phyloP scores from a whole-genome alignment of 2,797 vertebrate species.

The Pipistrellus pipistrellus region DNA sequence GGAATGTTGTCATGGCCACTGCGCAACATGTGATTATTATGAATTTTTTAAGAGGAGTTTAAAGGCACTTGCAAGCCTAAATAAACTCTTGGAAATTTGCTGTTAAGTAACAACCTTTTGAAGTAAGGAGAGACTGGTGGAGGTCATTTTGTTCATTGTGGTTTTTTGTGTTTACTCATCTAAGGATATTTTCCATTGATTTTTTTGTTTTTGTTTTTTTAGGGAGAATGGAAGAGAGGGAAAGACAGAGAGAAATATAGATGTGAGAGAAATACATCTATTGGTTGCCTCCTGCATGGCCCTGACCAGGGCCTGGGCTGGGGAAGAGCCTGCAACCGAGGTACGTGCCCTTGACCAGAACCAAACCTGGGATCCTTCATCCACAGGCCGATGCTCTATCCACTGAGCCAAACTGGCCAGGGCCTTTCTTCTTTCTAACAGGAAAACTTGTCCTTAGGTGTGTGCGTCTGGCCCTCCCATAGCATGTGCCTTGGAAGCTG shows the following conservation, averaged over 20 bases:
- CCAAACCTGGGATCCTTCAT: no score
- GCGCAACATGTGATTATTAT: neutral
- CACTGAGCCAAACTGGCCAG: no score
- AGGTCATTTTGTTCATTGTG: slow-evolving; percentile 34
- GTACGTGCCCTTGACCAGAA: no score
- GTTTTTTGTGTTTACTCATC: neutral
- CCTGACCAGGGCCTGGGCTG: no score
- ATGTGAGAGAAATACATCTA: no score
- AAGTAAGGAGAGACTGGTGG: slow-evolving; percentile 15
- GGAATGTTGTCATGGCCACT: neutral
- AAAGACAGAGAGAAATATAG: no score
- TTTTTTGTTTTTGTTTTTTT: no score
- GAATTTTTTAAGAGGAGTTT: slow-evolving; percentile 31
- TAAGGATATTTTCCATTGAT: no score
- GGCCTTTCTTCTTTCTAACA: neutral
- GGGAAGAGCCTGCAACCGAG: no score
- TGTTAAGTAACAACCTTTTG: slow-evolving; percentile 37
- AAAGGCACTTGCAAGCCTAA: slow-evolving; percentile 58
- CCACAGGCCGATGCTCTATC: no score
- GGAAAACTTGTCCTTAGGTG: neutral
- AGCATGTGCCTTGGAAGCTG: neutral
- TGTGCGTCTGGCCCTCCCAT: neutral
- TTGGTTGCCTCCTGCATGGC: no score
- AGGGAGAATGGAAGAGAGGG: no score
- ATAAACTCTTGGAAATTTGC: slow-evolving; percentile 51